Base-by-base conservation (phyloP, 2,113 vertebrate species). In the Sciurus niger region DNA sequence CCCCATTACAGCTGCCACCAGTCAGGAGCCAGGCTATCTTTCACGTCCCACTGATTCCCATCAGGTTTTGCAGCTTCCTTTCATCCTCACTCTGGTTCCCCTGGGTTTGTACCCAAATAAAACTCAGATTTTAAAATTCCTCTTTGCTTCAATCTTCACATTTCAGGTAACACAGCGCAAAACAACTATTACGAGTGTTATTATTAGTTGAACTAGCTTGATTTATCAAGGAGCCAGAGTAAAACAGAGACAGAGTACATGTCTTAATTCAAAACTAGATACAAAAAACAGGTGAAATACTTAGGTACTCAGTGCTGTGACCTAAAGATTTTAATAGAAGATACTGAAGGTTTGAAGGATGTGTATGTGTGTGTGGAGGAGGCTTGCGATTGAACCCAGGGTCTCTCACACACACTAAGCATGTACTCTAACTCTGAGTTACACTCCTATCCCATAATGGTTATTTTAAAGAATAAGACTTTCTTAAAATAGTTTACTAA, bases 1-100 rank as follows among this genome's bases (percentile, higher is more conserved):
- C 12, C 65, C 12, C 0, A 0, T 32, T 28, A 32, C 17, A 37
- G 43, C 8, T 58, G 25, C n/a, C 32, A 2, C 0, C 0, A 32
- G 16, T 60, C 60, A 51, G 58, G 28, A 60, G 16, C 32, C 11
- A 18, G 0, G 2, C 18, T n/a, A 9, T n/a, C 46, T 34, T 25
- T 80, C 58, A 34, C 4, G 10, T 7, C n/a, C 8, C 25, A 1
- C 10, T 65, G 17, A 73, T 13, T 34, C 53, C 67, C 24, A 8
- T 20, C 46, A 28, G 7, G 34, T n/a, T 48, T 46, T n/a, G 25
- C 1, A 18, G 10, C 43, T 55, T 48, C 58, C 80, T 20, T 30
- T 48, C 25, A 77, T 90, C 40, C 14, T 13, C 12, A 2, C 53
- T 82, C 43, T 72, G 60, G 7, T 0, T 28, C 28, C 37, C 43